Percentiles rank a stretch among this genome's conserved stretches.
Evolutionary conservation across 2,113 vertebrate species (phyloP).

Genomic region (Passer montanus): DNA sequence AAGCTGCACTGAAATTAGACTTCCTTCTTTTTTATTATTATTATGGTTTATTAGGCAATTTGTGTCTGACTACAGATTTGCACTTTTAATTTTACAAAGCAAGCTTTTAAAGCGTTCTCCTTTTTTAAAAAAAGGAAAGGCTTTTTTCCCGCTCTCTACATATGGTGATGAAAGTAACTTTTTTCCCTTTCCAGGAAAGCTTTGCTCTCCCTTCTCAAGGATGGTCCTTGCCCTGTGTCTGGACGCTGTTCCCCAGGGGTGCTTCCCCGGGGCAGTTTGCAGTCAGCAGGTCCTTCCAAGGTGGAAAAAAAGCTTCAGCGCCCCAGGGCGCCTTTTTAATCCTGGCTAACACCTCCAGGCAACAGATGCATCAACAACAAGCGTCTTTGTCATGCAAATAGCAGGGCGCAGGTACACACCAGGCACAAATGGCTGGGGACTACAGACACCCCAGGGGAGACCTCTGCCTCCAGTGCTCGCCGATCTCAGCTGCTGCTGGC

Average conservation of each 20-base stretch:
- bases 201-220: neutral
- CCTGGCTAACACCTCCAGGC: slow-evolving; percentile 35
- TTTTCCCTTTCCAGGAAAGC: neutral
- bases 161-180: neutral
- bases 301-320: neutral
- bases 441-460: neutral
- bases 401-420: neutral
- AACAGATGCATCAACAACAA: slow-evolving; percentile 59
- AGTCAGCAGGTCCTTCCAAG: neutral
- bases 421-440: slow-evolving; percentile 55
- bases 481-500: neutral
- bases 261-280: neutral
- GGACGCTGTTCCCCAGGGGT: accelerated
- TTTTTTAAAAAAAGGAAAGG: accelerated
- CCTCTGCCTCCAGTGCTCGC: neutral
- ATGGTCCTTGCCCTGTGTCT: neutral
- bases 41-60: neutral
- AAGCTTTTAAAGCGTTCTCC: neutral
- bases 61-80: neutral
- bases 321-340: slow-evolving; percentile 37
- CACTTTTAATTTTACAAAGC: neutral
- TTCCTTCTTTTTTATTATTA: neutral
- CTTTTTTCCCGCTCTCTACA: accelerated
- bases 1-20: neutral
- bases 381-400: slow-evolving; percentile 74